Percentiles rank a stretch among this genome's conserved stretches.
Conservation (phyloP, 2,113 vertebrate genomes). For the Callipepla squamata region DNA sequence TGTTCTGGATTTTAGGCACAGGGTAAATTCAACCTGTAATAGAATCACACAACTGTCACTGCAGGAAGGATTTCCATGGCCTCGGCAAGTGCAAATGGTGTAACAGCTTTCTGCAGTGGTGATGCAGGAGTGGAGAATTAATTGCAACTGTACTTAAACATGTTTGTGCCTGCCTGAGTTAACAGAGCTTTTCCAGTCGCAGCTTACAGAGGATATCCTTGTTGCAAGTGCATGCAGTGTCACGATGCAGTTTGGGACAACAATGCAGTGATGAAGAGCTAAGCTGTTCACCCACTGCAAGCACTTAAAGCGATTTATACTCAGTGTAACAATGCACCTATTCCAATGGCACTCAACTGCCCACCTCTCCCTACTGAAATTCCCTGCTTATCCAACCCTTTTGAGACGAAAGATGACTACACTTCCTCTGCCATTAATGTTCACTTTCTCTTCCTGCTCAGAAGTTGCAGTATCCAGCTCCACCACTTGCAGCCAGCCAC, state of each 20-base stretch:
- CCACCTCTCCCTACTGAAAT: neutral
- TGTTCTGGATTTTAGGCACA: neutral
- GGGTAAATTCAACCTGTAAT: neutral
- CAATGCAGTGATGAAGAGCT: neutral
- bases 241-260: neutral
- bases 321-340: neutral
- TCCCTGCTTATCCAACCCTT: neutral
- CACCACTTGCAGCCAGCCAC: neutral
- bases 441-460: neutral
- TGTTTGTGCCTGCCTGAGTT: conserved; percentile 17
- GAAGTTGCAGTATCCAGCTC: neutral
- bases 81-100: neutral
- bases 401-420: neutral
- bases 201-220: neutral
- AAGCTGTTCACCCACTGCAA: neutral
- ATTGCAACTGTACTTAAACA: neutral
- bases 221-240: neutral
- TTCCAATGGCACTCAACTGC: neutral
- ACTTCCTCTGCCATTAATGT: neutral
- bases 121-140: neutral
- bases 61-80: neutral
- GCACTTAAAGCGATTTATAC: neutral
- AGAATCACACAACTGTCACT: neutral
- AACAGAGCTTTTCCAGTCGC: conserved; percentile 12
- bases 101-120: neutral